Conservation (phyloP, 2,113 vertebrate species). For the Sturnus vulgaris region DNA sequence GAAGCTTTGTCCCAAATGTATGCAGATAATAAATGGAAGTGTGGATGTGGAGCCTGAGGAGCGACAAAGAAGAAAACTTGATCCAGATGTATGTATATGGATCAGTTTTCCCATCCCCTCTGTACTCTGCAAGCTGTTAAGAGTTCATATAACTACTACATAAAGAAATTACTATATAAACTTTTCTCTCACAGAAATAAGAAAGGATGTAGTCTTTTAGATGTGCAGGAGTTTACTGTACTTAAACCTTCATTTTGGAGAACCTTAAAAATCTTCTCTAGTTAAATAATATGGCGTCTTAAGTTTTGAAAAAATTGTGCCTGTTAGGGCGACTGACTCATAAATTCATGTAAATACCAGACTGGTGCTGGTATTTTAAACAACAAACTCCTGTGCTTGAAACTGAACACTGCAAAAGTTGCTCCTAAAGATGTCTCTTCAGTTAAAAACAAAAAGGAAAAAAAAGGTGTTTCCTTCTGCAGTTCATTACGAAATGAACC, state of each 20-base stretch:
- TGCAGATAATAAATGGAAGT: constrained; percentile 77
- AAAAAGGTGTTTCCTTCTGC: background rate
- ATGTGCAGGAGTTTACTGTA: background rate
- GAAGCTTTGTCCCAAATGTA: constrained; percentile 80
- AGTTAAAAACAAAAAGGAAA: background rate
- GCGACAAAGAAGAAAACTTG: constrained; percentile 71
- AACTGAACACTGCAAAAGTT: background rate
- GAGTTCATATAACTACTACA: background rate
- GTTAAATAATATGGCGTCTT: background rate
- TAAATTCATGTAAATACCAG: background rate
- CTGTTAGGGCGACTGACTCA: rapidly evolving
- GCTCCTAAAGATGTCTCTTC: background rate
- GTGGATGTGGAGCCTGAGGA: constrained; percentile 76
- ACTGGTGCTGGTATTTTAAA: background rate
- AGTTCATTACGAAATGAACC: background rate
- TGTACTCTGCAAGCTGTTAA: background rate
- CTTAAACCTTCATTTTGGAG: background rate
- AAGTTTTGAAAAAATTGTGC: background rate
- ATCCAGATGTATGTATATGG: constrained; percentile 71
- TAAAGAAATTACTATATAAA: background rate
- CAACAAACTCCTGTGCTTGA: background rate
- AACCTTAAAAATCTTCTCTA: background rate
- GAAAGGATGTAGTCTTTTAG: background rate
- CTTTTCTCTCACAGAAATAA: background rate
- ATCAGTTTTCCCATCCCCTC: background rate